A percentile compares a stretch with the other conserved stretches of the same genome.
Evolutionary conservation across 2,888 invertebrate species (phyloP).

Genomic region (Pomacea canaliculata): DNA sequence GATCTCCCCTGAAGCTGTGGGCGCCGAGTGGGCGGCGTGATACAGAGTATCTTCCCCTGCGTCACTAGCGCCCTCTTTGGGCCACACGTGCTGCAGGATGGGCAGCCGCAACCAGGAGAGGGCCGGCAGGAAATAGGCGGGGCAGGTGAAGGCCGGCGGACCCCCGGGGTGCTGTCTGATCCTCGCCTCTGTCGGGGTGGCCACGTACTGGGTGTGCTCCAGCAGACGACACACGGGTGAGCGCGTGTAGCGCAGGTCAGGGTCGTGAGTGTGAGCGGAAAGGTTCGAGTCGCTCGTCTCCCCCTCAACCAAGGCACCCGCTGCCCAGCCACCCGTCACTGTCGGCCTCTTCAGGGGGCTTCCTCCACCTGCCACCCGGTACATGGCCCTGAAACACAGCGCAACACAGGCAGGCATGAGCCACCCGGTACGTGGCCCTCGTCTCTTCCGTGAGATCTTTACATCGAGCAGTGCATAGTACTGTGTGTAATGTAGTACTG

Average conservation of each 20-base stretch:
- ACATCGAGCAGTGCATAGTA: no score
- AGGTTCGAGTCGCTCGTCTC: conserved; percentile 14
- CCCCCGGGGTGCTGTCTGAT: conserved; percentile 10
- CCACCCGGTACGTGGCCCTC: no score
- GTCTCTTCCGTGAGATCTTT: no score
- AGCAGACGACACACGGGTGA: conserved; percentile 24
- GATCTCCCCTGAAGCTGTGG: conserved; percentile 9
- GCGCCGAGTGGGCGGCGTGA: not conserved
- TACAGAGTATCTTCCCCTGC: conserved; percentile 6
- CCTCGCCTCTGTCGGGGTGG: conserved; percentile 21
- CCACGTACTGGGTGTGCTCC: conserved; percentile 26
- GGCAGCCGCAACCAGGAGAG: conserved; percentile 23
- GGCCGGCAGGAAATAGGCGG: conserved; percentile 27
- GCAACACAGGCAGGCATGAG: no score
- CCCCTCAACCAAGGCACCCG: conserved; percentile 15
- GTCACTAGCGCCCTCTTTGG: conserved; percentile 3
- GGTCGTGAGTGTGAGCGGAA: not conserved
- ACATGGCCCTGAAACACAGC: conserved; percentile 19
- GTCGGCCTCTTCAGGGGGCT: conserved; percentile 12
- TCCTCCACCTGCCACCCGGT: conserved; percentile 17
- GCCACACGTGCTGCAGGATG: conserved; percentile 13
- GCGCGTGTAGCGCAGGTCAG: conserved; percentile 10
- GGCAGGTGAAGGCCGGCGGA: conserved; percentile 19
- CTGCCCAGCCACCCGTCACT: conserved; percentile 9
- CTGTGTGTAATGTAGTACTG: no score